phyloP scores from a whole-genome alignment of 2,888 invertebrate species.

The Platycnemis pennipes region DNA sequence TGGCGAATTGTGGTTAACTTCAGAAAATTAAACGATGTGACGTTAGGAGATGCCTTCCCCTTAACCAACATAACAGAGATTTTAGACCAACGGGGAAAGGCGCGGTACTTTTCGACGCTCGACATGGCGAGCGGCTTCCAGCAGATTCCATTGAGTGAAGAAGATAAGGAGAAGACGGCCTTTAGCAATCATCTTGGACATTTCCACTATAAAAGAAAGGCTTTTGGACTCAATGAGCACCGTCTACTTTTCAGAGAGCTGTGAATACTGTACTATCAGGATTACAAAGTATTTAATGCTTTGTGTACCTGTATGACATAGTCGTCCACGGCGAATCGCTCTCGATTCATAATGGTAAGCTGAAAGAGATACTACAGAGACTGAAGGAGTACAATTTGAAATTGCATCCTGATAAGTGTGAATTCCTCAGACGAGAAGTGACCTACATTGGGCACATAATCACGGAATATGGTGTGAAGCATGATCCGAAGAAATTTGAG shows the following conservation, averaged over 20 bases:
- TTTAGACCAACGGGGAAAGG: conserved; percentile 73
- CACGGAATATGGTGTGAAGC: background rate
- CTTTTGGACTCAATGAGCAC: background rate
- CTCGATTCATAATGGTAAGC: conserved; percentile 69
- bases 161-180: conserved; percentile 75
- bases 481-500: background rate
- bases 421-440: conserved; percentile 72
- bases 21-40: background rate
- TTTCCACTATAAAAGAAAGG: background rate
- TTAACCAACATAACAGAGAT: conserved; percentile 67
- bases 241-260: conserved; percentile 22
- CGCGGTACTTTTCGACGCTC: conserved; percentile 73
- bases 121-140: conserved; percentile 75
- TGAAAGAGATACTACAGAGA: conserved; percentile 73
- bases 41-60: background rate
- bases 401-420: conserved; percentile 75
- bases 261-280: background rate
- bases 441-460: background rate
- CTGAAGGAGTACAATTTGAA: conserved; percentile 73
- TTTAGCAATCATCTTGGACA: conserved; percentile 75
- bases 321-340: background rate
- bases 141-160: conserved; percentile 75
- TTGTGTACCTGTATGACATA: conserved; percentile 27
- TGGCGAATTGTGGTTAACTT: conserved; percentile 21
- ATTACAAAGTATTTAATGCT: background rate